Percentiles rank a stretch among this genome's conserved stretches.
phyloP scores from a whole-genome alignment of 2,888 invertebrate species.

The Cryptocheilus praepositus region DNA sequence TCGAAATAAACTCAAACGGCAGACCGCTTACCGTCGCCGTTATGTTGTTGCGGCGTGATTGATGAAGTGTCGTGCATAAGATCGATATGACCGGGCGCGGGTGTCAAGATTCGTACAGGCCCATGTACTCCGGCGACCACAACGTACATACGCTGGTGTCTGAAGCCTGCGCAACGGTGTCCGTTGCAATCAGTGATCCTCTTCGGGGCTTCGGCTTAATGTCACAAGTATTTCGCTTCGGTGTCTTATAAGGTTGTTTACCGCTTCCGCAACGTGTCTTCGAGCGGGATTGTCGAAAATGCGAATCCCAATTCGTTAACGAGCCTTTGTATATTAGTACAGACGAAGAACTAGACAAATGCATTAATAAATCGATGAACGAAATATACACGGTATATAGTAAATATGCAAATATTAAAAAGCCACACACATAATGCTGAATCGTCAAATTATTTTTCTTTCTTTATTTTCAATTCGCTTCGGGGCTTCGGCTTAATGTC shows the following conservation, averaged over 20 bases:
- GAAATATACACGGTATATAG: too few species aligned
- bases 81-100: constrained; percentile 23
- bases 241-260: constrained; percentile 26
- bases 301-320: too few species aligned
- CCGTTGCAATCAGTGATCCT: constrained; percentile 52
- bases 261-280: background rate
- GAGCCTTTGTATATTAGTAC: too few species aligned
- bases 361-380: too few species aligned
- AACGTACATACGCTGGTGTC: constrained; percentile 17
- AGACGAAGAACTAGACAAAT: too few species aligned
- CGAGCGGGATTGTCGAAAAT: background rate
- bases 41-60: constrained; percentile 6
- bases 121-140: constrained; percentile 9
- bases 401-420: too few species aligned
- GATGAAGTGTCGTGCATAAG: constrained; percentile 28
- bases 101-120: constrained; percentile 12
- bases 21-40: too few species aligned
- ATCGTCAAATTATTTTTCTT: too few species aligned
- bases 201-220: constrained; percentile 50
- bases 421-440: too few species aligned
- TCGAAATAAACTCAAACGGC: too few species aligned
- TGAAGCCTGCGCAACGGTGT: constrained; percentile 48
- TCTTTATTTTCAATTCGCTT: too few species aligned
- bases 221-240: constrained; percentile 34
- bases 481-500: constrained; percentile 52